Evolutionary conservation across 2,888 invertebrate species (phyloP), one percentile per base, ranked within the genome.

Genomic region (Leistus spinibarbis): DNA sequence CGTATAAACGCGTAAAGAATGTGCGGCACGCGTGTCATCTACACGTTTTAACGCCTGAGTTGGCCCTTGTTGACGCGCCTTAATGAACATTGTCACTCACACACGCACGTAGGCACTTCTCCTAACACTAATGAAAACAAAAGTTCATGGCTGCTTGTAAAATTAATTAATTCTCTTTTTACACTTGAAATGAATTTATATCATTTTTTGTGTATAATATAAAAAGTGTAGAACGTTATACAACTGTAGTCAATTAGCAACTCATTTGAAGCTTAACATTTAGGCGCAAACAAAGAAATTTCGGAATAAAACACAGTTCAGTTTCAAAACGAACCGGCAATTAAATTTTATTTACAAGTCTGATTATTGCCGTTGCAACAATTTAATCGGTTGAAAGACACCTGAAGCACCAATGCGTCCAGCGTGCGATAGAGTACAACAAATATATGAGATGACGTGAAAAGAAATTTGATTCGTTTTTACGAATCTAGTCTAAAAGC

Each of bases 401-500:
- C n/a, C n/a, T n/a, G n/a, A n/a, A n/a, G n/a, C n/a, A n/a, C n/a
- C n/a, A n/a, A n/a, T n/a, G n/a, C n/a, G n/a, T n/a, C n/a, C n/a
- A n/a, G n/a, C n/a, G n/a, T n/a, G n/a, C n/a, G n/a, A n/a, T n/a
- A n/a, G n/a, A n/a, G n/a, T n/a, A n/a, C n/a, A n/a, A n/a, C n/a
- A n/a, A n/a, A n/a, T n/a, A n/a, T n/a, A n/a, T n/a, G n/a, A n/a
- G n/a, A n/a, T n/a, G n/a, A n/a, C n/a, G n/a, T n/a, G n/a, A n/a
- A n/a, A n/a, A n/a, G n/a, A n/a, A n/a, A n/a, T n/a, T n/a, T n/a
- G n/a, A n/a, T n/a, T n/a, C n/a, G 57, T 16, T 57, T 57, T 57
- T 13, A 20, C 57, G 57, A 10, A n/a, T 40, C 4, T 9, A n/a
- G 17, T 57, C 17, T 69, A 69, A 60, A 69, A 69, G 69, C 69